phyloP scores from a whole-genome alignment of 2,797 vertebrate species.

The Botia kubotai region DNA sequence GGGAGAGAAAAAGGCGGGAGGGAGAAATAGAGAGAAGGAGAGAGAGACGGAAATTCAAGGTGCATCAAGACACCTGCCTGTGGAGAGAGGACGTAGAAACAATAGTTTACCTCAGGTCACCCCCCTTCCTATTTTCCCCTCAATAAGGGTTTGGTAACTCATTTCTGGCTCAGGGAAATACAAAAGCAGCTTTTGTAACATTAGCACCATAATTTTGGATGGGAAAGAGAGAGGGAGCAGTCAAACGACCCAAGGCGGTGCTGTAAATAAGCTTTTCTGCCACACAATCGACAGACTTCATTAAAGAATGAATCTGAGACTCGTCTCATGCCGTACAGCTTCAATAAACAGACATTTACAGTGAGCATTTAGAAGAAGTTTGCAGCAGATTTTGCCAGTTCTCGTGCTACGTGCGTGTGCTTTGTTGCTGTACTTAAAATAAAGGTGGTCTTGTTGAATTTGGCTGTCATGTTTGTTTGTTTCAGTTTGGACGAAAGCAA shows the following conservation, averaged over 20 bases:
- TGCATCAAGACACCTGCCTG: slow-evolving; percentile 25
- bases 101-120: slow-evolving; percentile 35
- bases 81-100: not conserved
- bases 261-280: slow-evolving; percentile 9
- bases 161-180: slow-evolving; percentile 18
- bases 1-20: not conserved
- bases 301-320: slow-evolving; percentile 19
- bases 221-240: not conserved
- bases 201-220: not conserved
- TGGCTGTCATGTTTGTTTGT: slow-evolving; percentile 41
- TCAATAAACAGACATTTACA: slow-evolving; percentile 1
- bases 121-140: not conserved
- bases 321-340: not conserved
- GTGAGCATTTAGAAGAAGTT: not conserved
- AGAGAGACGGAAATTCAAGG: slow-evolving; percentile 9
- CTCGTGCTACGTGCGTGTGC: not conserved
- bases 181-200: not conserved
- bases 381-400: slow-evolving; percentile 2
- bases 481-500: slow-evolving; percentile 39
- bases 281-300: slow-evolving; percentile 24
- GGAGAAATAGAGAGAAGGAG: not conserved
- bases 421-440: slow-evolving; percentile 39
- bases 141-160: slow-evolving; percentile 43
- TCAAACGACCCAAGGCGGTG: slow-evolving; percentile 7
- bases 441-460: slow-evolving; percentile 49